Percentiles rank a stretch among this genome's conserved stretches.
These are phyloP conservation scores for Zaprionus lachaisei DNA, from an alignment of 1,140 invertebrate species.

Conservation along the genomic window DNA sequence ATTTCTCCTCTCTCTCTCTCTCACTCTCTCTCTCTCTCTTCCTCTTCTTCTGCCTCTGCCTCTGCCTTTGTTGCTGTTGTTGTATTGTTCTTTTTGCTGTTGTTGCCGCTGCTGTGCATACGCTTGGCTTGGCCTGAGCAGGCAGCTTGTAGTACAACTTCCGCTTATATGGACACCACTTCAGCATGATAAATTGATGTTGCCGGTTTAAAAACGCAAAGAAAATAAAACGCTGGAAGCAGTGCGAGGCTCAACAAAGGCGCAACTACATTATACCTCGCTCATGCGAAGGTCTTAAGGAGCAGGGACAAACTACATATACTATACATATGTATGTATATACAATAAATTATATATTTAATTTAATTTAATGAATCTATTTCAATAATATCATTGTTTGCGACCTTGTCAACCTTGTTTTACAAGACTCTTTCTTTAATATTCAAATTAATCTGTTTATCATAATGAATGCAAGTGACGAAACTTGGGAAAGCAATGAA, in stretches of 20 bases:
- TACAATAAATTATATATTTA: no score
- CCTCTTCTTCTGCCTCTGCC: not conserved
- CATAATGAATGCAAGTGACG: not conserved
- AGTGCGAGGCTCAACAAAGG: not conserved
- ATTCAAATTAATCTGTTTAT: not conserved
- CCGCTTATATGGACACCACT: conserved; percentile 75
- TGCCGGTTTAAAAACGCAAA: conserved; percentile 52
- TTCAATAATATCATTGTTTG: no score
- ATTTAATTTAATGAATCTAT: no score
- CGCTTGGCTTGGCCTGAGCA: conserved; percentile 60
- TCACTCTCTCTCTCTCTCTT: no score
- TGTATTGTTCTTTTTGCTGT: conserved; percentile 14
- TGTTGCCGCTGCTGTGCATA: conserved; percentile 64
- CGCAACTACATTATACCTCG: conserved; percentile 7
- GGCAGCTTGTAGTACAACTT: conserved; percentile 62
- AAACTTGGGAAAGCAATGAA: not conserved
- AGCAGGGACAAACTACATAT: no score
- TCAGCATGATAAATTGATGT: conserved; percentile 76
- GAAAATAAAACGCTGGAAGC: conserved; percentile 35
- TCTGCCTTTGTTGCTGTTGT: conserved; percentile 12
- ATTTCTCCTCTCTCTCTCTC: not conserved
- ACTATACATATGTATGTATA: no score
- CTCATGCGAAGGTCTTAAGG: not conserved
- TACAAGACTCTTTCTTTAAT: no score
- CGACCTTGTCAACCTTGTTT: no score